phyloP scores from a whole-genome alignment of 2,888 invertebrate genomes.

The Drosophila histrio region DNA sequence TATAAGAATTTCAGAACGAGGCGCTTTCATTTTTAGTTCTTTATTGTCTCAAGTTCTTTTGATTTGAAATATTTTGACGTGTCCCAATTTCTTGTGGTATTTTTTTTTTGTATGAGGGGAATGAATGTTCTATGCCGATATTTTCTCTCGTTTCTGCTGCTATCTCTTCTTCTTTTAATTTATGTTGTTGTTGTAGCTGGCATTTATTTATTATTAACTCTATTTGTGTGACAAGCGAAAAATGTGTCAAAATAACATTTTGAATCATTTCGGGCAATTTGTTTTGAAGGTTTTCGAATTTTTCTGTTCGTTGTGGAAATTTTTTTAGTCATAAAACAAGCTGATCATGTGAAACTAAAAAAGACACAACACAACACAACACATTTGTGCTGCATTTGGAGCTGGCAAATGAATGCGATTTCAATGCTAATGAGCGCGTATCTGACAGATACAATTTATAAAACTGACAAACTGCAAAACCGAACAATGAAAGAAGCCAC shows the following conservation, averaged over 20 bases:
- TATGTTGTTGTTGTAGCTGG: conserved; percentile 16
- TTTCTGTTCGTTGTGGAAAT: not conserved
- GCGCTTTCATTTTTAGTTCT: conserved; percentile 76
- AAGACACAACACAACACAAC: not conserved
- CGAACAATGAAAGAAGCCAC: conserved; percentile 37
- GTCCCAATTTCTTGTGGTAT: conserved; percentile 71
- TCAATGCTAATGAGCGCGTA: conserved; percentile 78
- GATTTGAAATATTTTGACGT: conserved; percentile 80
- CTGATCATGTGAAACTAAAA: conserved; percentile 18
- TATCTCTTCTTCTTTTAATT: not conserved
- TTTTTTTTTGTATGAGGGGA: conserved; percentile 17
- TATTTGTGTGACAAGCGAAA: conserved; percentile 57
- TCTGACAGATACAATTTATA: conserved; percentile 79
- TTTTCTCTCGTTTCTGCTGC: not conserved
- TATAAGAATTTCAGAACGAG: conserved; percentile 22
- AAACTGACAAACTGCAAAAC: conserved; percentile 62
- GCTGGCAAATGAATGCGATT: conserved; percentile 49
- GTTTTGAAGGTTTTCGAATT: conserved; percentile 13
- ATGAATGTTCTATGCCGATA: conserved; percentile 12
- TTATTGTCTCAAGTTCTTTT: conserved; percentile 75
- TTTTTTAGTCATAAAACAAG: conserved; percentile 10
- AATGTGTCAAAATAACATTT: conserved; percentile 60
- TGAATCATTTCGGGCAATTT: conserved; percentile 45
- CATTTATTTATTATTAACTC: conserved; percentile 75
- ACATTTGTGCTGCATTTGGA: conserved; percentile 20